These are phyloP conservation scores for Aurelia aurita complex sp. Pacific DNA, from an alignment of 30 jellyfish, hydroid and myxozoan genomes.

Conservation along the genomic window DNA sequence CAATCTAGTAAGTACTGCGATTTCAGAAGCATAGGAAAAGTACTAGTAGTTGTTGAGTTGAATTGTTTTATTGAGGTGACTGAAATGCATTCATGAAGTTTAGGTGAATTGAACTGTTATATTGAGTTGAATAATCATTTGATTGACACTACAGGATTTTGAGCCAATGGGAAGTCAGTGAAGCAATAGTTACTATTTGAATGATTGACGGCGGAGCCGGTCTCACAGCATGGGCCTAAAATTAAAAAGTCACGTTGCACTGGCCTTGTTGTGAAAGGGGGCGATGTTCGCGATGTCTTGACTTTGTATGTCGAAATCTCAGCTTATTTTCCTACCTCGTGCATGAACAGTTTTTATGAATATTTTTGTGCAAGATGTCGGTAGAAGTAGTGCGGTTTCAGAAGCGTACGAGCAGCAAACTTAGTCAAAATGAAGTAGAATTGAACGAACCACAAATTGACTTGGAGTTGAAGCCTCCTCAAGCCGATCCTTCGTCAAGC, in stretches of 20 bases:
- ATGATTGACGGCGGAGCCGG: conserved; percentile 54
- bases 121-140: too few relatives aligned
- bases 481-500: conserved; percentile 56
- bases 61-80: too few relatives aligned
- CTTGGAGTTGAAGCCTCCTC: conserved; percentile 40
- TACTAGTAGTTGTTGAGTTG: too few relatives aligned
- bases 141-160: too few relatives aligned
- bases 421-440: conserved; percentile 39
- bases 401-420: conserved; percentile 32
- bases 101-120: too few relatives aligned
- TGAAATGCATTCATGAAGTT: too few relatives aligned
- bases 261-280: conserved; percentile 15
- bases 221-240: conserved; percentile 70
- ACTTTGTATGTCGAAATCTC: neutral
- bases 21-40: too few relatives aligned
- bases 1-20: too few relatives aligned
- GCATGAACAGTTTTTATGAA: neutral
- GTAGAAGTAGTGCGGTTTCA: conserved; percentile 53
- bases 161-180: conserved; percentile 12
- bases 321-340: neutral
- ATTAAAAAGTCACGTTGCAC: conserved; percentile 37
- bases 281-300: neutral
- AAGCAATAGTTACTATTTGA: neutral
- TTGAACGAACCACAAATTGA: conserved; percentile 59
- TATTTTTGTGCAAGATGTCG: conserved; percentile 36